Evolutionary conservation across 1,140 invertebrate genomes (phyloP), one percentile per base, ranked within the genome.

Genomic region (Stratiolaelaps scimitus): DNA sequence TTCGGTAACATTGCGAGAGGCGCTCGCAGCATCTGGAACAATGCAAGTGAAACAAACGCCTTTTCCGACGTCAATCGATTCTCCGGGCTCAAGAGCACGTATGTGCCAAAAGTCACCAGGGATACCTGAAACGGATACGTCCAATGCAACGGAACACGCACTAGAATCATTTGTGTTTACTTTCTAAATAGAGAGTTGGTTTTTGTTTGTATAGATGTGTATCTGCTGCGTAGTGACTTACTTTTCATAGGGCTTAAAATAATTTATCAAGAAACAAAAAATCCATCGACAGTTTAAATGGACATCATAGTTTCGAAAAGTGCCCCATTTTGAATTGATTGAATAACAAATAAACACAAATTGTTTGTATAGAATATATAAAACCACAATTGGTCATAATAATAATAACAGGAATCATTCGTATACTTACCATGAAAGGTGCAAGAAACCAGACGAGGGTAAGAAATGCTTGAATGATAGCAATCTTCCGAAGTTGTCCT

Each of bases 371-470:
- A 40, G 4, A 40, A 6, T 40, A 4, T 40, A 10, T 10, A 40
- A 10, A 4, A 40, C 4, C 10, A 10, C 34, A 40, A 40, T 40
- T 40, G 34, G 5, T 40, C 34, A 26, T 26, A 15, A 17, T n/a
- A 34, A 19, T 60, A 20, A 26, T 26, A 2, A 15, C 26, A 30
- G 43, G 43, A 30, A 65, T 45, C 5, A n/a, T 6, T 45, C 7
- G 28, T 28, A 15, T 68, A 78, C 82, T 82, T 80, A 98, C 93
- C 83, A 96, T 80, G 76, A 94, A 94, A 20, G 92, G 92, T 7
- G 92, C 91, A 77, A 88, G 93, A 1, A 87, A 88, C 91, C 92
- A 96, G 68, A 92, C 85, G 74, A 96, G 94, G 45, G 89, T 89
- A 15, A 88, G 90, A 29, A 83, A 83, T 19, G 78, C 77, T 68